These are phyloP conservation scores for Pelosia muscerda DNA, from an alignment of 2,888 invertebrate genomes.

Conservation along the genomic window DNA sequence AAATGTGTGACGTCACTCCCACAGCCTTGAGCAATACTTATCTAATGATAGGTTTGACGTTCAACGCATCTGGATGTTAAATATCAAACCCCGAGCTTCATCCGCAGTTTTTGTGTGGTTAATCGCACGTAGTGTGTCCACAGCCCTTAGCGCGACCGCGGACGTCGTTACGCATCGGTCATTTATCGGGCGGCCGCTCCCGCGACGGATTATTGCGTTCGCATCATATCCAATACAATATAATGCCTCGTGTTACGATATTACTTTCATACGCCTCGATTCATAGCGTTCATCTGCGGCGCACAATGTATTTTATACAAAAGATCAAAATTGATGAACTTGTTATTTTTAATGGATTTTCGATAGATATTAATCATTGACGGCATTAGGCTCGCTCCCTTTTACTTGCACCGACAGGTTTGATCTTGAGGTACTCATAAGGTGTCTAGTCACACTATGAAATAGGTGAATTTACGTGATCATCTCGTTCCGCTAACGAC, in stretches of 20 bases:
- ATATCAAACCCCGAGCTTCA: neutral
- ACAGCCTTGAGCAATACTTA: neutral
- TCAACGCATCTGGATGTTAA: too few relatives aligned
- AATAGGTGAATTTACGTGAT: too few relatives aligned
- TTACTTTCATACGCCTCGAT: constrained; percentile 9
- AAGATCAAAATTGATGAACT: neutral
- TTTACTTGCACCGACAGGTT: neutral
- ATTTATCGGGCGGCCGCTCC: constrained; percentile 15
- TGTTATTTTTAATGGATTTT: constrained; percentile 3
- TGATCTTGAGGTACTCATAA: neutral
- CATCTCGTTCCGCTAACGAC: too few relatives aligned
- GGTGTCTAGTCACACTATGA: too few relatives aligned
- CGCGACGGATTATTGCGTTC: constrained; percentile 15
- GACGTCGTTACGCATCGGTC: constrained; percentile 3
- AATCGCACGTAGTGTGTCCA: neutral
- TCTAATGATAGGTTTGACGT: neutral
- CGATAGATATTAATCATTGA: neutral
- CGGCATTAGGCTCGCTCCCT: neutral
- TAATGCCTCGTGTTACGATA: constrained; percentile 11
- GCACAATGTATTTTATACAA: neutral
- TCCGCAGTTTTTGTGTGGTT: neutral
- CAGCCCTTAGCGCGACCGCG: neutral
- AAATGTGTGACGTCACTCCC: too few relatives aligned
- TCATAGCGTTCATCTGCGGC: neutral
- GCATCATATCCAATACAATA: constrained; percentile 15